Percentiles rank a stretch among this genome's conserved stretches.
phyloP scores from a whole-genome alignment of 2,888 invertebrate genomes.

The Apantesis nais region DNA sequence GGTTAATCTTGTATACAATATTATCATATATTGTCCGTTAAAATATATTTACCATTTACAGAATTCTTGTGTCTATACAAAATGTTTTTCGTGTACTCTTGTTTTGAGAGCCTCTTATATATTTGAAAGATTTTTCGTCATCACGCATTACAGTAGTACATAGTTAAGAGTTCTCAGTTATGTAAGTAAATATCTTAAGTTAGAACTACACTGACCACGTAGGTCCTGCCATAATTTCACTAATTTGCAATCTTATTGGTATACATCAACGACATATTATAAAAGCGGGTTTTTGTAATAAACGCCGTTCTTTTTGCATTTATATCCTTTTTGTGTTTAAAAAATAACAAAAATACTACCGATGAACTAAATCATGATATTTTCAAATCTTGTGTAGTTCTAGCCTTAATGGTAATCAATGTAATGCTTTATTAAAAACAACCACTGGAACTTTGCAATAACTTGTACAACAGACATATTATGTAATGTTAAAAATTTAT shows the following conservation, averaged over 20 bases:
- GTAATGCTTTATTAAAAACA: conserved; percentile 65
- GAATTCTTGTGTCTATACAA: conserved; percentile 86
- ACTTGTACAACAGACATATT: conserved; percentile 64
- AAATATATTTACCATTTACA: conserved; percentile 87
- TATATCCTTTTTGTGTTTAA: background rate
- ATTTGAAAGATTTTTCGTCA: conserved; percentile 76
- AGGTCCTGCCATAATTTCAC: background rate
- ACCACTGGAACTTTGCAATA: conserved; percentile 72
- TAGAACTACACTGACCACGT: conserved; percentile 12
- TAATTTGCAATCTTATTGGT: background rate
- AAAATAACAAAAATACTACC: background rate
- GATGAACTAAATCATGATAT: background rate
- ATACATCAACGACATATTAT: background rate
- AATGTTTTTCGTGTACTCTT: conserved; percentile 86
- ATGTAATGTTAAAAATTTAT: conserved; percentile 60
- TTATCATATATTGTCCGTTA: conserved; percentile 86
- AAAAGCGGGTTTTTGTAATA: background rate
- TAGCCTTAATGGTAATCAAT: conserved; percentile 48
- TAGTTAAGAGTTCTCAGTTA: conserved; percentile 61
- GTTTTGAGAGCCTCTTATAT: conserved; percentile 85
- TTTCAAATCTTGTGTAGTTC: conserved; percentile 10
- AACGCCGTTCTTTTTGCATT: background rate
- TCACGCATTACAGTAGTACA: conserved; percentile 64
- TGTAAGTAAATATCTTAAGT: conserved; percentile 47
- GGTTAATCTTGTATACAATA: conserved; percentile 86